These are phyloP conservation scores for Drosophila mayaguana DNA, from an alignment of 2,888 invertebrate genomes.

Conservation along the genomic window DNA sequence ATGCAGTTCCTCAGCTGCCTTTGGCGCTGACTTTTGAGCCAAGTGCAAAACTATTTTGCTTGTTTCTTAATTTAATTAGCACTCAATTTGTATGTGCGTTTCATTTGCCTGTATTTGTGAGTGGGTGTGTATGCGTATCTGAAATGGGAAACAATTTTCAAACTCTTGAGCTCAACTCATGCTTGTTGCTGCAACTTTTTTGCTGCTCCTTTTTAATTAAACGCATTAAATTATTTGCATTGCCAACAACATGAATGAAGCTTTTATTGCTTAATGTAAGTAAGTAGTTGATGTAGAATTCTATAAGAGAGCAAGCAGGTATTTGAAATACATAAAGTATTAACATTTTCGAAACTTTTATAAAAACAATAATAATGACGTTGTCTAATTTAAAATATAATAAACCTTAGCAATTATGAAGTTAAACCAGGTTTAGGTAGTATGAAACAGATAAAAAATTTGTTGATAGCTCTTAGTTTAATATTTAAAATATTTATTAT, in stretches of 20 bases:
- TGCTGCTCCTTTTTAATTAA: conserved; percentile 62
- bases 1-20: conserved; percentile 29
- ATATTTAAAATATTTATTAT: too few species aligned
- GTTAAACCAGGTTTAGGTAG: too few species aligned
- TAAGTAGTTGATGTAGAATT: background rate
- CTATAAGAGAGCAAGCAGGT: background rate
- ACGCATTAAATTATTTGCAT: conserved; percentile 66
- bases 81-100: conserved; percentile 53
- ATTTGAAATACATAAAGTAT: background rate
- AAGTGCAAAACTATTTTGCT: conserved; percentile 68
- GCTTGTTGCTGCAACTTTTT: conserved; percentile 49
- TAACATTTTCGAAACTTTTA: background rate
- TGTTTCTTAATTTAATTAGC: conserved; percentile 75
- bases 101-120: conserved; percentile 4
- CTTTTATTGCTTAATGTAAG: conserved; percentile 3
- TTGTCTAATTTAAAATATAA: too few species aligned
- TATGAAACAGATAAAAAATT: too few species aligned
- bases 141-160: conserved; percentile 54
- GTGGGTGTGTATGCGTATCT: conserved; percentile 12
- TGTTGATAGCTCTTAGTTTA: too few species aligned
- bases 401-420: too few species aligned
- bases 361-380: too few species aligned
- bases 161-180: conserved; percentile 41
- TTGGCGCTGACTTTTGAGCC: conserved; percentile 58
- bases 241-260: conserved; percentile 12